These are phyloP conservation scores for Hemichromis elongatus DNA, from an alignment of 2,113 vertebrate genomes.

Conservation along the genomic window DNA sequence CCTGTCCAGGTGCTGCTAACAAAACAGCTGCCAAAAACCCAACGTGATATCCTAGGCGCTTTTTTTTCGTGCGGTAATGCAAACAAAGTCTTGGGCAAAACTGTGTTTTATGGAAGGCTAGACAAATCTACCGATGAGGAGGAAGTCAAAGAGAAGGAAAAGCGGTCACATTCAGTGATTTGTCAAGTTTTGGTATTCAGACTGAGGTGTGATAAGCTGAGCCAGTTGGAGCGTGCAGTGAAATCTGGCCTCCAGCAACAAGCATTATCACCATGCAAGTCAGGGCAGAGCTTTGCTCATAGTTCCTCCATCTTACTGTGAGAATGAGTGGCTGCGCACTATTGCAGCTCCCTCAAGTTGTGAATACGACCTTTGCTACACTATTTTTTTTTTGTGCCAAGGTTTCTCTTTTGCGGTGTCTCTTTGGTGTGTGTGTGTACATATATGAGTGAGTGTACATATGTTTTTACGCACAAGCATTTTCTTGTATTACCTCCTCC, in stretches of 20 bases:
- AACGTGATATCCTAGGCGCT: background rate
- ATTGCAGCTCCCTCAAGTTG: slow-evolving; percentile 45
- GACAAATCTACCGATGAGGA: background rate
- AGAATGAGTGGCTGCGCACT: slow-evolving; percentile 3
- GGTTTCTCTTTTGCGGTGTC: slow-evolving; percentile 27
- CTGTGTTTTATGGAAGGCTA: background rate
- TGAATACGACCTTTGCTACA: slow-evolving; percentile 40
- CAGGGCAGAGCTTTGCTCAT: slow-evolving; percentile 59
- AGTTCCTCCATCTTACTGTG: slow-evolving; percentile 24
- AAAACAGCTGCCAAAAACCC: background rate
- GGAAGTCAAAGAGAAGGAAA: background rate
- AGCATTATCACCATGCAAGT: slow-evolving; percentile 63
- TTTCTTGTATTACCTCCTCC: background rate
- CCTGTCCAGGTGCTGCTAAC: background rate
- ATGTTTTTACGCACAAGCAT: background rate
- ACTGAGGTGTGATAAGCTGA: slow-evolving; percentile 52
- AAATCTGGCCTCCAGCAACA: slow-evolving; percentile 61
- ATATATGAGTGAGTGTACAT: background rate
- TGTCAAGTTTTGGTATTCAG: slow-evolving; percentile 50
- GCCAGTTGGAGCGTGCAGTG: slow-evolving; percentile 63
- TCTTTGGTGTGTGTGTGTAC: background rate
- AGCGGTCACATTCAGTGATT: slow-evolving; percentile 5
- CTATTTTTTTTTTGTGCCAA: slow-evolving; percentile 30
- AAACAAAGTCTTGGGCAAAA: background rate
- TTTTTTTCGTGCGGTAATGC: background rate